Base-by-base conservation (phyloP, 2,888 invertebrate genomes). In the Chorisops tibialis region DNA sequence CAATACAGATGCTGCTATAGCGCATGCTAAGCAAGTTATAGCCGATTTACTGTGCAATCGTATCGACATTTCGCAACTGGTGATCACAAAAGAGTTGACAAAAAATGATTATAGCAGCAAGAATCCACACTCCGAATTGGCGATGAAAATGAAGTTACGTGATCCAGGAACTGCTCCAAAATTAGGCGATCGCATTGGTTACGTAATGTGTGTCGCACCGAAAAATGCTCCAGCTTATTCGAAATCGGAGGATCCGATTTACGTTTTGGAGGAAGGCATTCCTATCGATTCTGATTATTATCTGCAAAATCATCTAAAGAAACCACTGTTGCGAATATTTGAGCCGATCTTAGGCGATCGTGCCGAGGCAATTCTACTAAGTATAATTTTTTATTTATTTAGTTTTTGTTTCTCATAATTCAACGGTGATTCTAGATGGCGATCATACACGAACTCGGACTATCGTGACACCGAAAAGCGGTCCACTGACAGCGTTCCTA, bases 121-220 rank as follows among this genome's bases (percentile, higher is more conserved):
- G 78, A 98, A 98, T 79, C 97, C 99, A 3, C 99, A 99, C 79
- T 96, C 97, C 0, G 98, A 98, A 75, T 81, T 99, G 68, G 96
- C 98, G 0, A 89, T 89, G 69, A 95, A 96, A 80, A 97, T 99
- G 92, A 91, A 85, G 71, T 97, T 98, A 79, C 83, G 99, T 68
- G 99, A 99, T 81, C 87, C 97, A 0, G 99, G 99, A 35, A 96
- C 91, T 68, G 97, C 97, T 0, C 99, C 99, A 0, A 96, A 98
- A 81, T 82, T 99, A 54, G 99, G 99, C 2, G 99, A 99, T 78
- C 87, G 99, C 72, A 96, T 99, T 2, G 99, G 99, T 0, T 99
- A 96, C 79, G 92, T 99, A 4, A 88, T 99, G 65, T 88, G 88
- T 69, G 89, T 91, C 61, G 93, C 91, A 51, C 86, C 93, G 1